A percentile compares a stretch with the other conserved stretches of the same genome.
phyloP scores from a whole-genome alignment of 2,888 invertebrate genomes.

The Drosophila leonis region DNA sequence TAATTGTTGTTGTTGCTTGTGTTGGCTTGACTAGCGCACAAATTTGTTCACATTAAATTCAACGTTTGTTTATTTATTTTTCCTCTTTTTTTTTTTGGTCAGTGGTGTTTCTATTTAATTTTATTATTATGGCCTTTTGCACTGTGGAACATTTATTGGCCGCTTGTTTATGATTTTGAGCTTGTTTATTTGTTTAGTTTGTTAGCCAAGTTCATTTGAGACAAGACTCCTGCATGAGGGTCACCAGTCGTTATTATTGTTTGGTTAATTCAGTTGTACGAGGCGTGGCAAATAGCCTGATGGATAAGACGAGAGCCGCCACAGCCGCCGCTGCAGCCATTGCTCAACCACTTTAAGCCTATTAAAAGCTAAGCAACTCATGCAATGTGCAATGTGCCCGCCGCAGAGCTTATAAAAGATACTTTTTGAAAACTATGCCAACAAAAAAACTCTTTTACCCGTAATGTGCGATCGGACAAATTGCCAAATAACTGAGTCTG shows the following conservation, averaged over 20 bases:
- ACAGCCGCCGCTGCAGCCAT: slow-evolving; percentile 34
- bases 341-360: slow-evolving; percentile 72
- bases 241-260: slow-evolving; percentile 38
- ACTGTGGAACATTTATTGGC: slow-evolving; percentile 72
- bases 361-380: slow-evolving; percentile 67
- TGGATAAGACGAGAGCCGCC: slow-evolving; percentile 42
- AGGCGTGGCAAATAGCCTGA: slow-evolving; percentile 62
- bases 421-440: slow-evolving; percentile 57
- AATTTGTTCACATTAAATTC: slow-evolving; percentile 74
- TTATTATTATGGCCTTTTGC: slow-evolving; percentile 79
- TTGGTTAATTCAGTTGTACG: slow-evolving; percentile 49
- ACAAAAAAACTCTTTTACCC: slow-evolving; percentile 46
- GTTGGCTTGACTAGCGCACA: slow-evolving; percentile 51
- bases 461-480: slow-evolving; percentile 68
- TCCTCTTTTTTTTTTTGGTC: too few relatives aligned
- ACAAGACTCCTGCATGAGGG: slow-evolving; percentile 58
- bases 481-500: slow-evolving; percentile 70
- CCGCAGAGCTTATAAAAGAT: slow-evolving; percentile 53
- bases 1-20: slow-evolving; percentile 29
- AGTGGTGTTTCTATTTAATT: slow-evolving; percentile 59
- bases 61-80: slow-evolving; percentile 34
- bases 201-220: slow-evolving; percentile 69
- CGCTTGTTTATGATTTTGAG: slow-evolving; percentile 44
- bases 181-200: slow-evolving; percentile 44
- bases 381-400: slow-evolving; percentile 44